phyloP scores from a whole-genome alignment of 2,113 vertebrate genomes.

The Ceyx melanurus region DNA sequence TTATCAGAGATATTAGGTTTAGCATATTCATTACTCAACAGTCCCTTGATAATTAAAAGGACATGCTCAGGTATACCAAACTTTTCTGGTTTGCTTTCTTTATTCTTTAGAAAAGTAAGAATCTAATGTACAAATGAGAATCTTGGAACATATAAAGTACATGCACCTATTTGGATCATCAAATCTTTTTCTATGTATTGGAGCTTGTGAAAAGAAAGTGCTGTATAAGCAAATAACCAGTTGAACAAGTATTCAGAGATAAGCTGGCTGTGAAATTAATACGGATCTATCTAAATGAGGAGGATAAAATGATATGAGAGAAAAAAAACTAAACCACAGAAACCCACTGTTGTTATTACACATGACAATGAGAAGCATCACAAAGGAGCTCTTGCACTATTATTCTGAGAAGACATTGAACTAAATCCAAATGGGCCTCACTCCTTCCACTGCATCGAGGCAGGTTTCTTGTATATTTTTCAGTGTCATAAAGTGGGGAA shows the following conservation, averaged over 20 bases:
- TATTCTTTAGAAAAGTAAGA: not conserved
- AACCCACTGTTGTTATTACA: not conserved
- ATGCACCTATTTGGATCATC: not conserved
- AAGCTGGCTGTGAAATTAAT: constrained; percentile 34
- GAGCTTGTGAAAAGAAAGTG: constrained; percentile 3
- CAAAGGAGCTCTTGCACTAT: not conserved
- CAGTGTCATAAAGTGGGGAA: not conserved
- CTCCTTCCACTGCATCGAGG: not conserved
- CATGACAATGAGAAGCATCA: not conserved
- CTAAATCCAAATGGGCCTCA: not conserved
- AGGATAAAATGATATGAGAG: not conserved
- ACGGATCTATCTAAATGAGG: not conserved
- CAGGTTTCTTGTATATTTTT: not conserved
- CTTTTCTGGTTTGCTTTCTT: not conserved
- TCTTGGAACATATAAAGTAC: not conserved
- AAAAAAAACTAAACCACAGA: not conserved
- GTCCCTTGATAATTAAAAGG: not conserved
- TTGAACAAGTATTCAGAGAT: constrained; percentile 1
- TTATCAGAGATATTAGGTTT: not conserved
- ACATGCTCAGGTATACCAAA: not conserved
- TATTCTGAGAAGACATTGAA: not conserved
- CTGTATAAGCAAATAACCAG: not conserved
- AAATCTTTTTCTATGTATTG: not conserved
- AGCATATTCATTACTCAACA: not conserved
- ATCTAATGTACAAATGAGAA: not conserved